Evolutionary conservation across 2,113 vertebrate genomes (phyloP), one percentile per base, ranked within the genome.

Genomic region (Cygnus buccinator): DNA sequence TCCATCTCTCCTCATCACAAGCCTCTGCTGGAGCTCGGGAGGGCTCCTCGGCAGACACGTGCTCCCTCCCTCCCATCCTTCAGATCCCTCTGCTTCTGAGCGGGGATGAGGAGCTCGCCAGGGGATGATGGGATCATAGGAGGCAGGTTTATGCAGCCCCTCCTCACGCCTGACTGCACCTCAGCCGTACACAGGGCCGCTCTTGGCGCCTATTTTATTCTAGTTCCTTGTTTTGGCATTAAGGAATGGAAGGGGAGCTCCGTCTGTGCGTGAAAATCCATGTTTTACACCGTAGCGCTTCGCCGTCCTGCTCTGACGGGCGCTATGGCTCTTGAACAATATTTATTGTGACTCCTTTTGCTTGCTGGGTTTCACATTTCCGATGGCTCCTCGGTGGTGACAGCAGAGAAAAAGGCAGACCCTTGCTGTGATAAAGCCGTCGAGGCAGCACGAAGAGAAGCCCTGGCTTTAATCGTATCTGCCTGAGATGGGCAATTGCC

Each of bases 211-310:
- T 5, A 31, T 90, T 88, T 65, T 71, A 77, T 90, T 91, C 87
- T 29, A 41, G 52, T 41, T 92, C 22, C n/a, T 75, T 20, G 70
- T 84, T 87, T 92, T 80, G 19, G 35, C 66, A 21, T 77, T 59
- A 61, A 79, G 90, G 84, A 80, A 96, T 35, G 78, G 79, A 81
- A 62, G 1, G 28, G 17, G 35, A 91, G 74, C 66, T 96, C 91
- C 68, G 9, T 63, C 78, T 92, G 91, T 28, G 73, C 89, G 95
- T 84, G 95, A 91, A 97, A 97, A 95, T 75, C 93, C 50, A 22
- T 86, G 87, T 84, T 96, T 88, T 43, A 87, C 88, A 88, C 76
- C 7, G 77, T 89, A 57, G 71, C 9, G 29, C 91, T 85, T 93
- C 54, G 87, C 86, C 8, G 16, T 26, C 61, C 46, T 2, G 22